Conservation (phyloP, 2,113 vertebrate species). For the Entosphenus tridentatus region DNA sequence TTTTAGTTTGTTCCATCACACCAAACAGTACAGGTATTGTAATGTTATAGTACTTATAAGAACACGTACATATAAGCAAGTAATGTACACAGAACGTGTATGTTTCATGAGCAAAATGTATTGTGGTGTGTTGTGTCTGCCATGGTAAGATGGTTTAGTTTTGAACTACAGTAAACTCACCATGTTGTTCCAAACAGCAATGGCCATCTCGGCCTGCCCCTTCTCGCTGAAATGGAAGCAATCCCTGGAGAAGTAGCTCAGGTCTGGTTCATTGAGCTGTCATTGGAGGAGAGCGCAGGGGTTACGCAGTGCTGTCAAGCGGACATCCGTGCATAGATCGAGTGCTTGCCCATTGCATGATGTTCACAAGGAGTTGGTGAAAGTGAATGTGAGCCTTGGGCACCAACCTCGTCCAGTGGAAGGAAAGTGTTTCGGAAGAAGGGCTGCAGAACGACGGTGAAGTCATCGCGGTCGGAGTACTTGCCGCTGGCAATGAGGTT, state of each 20-base stretch:
- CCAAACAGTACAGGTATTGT: background rate
- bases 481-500: conserved; percentile 20
- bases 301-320: background rate
- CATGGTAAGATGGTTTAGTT: background rate
- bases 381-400: rapidly evolving
- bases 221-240: conserved; percentile 61
- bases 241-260: conserved; percentile 49
- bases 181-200: conserved; percentile 78
- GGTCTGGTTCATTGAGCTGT: conserved; percentile 32
- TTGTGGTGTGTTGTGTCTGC: background rate
- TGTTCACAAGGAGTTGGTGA: conserved; percentile 10
- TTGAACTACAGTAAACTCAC: conserved; percentile 18
- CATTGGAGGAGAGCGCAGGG: background rate
- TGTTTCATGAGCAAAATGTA: background rate
- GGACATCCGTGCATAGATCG: background rate
- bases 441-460: conserved; percentile 41
- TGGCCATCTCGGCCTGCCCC: conserved; percentile 54
- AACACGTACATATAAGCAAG: background rate
- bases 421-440: conserved; percentile 41
- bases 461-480: conserved; percentile 39
- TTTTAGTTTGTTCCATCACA: background rate
- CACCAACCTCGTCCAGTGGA: conserved; percentile 34
- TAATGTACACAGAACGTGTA: background rate
- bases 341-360: background rate
- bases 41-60: background rate